Evolutionary conservation across 2,113 vertebrate genomes (phyloP), one percentile per base, ranked within the genome.

Genomic region (Clinocottus analis): DNA sequence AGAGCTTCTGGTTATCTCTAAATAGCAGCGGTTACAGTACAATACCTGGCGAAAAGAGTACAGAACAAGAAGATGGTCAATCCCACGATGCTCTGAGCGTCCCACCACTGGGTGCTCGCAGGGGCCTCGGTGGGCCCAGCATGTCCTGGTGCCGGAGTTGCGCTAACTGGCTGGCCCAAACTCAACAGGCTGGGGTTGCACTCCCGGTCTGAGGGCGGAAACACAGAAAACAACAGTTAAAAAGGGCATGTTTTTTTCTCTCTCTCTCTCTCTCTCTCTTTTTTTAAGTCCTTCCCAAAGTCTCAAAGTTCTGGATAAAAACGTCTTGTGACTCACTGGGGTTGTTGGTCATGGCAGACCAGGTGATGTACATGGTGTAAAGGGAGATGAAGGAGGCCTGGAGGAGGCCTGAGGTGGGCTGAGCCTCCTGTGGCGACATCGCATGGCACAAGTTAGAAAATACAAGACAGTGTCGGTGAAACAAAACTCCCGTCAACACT

Each of bases 281-380:
- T 62, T 25, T 27, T 4, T 3, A 7, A 19, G n/a, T 21, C n/a
- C 39, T 51, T 66, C 29, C 19, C 16, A 47, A 35, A 43, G 41
- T 60, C 25, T n/a, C 58, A 10, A 14, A 25, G 12, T 19, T 19
- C 0, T 47, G 41, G n/a, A 37, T 12, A 43, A 67, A n/a, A 47
- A n/a, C n/a, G 29, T 21, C 14, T 9, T 14, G 59, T 1, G 27
- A 93, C 96, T 97, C 87, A 98, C 97, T 90, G 0, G 97, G 97
- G 75, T 98, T 95, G 0, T 97, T 99, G 88, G 94, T 94, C 92
- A 99, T 95, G 85, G 97, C 96, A 0, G 95, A 90, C 97, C 97
- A 99, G 89, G 97, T 98, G 89, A 99, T 25, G 1, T 96, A 99
- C 94, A 96, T 82, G 83, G 97, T 97, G 88, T 99, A 99, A 8